Base-by-base conservation (phyloP, 2,888 invertebrate species). In the Hypomecis atomaria region DNA sequence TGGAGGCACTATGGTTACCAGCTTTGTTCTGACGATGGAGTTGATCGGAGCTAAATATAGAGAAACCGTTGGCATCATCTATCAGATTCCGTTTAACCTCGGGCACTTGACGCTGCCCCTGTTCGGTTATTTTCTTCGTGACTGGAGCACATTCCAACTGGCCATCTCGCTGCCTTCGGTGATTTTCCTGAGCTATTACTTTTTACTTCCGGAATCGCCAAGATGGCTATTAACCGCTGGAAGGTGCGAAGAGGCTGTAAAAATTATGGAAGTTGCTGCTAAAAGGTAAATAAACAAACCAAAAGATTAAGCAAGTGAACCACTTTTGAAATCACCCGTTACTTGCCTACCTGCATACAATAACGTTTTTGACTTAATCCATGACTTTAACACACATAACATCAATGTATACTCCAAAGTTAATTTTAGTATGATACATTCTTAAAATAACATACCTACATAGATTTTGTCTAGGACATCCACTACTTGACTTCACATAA, bases 1-100 rank as follows among this genome's bases (percentile, higher is more conserved):
- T 0, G 97, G 96, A 50, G 97, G 97, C 43, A 96, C 96, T 0
- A 97, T 97, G 96, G 95, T 96, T 56, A 96, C 96, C 49, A 95
- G 95, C 78, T 96, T 96, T 70, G 95, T 95, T 4, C 88, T 95
- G 5, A 93, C 94, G 7, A 95, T 95, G 95, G 96, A 96, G 81
- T 83, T 95, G 34, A 93, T 95, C 58, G 95, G 95, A 0, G 85
- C 93, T 0, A 90, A 89, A 73, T 93, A 92, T 72, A 90, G 94
- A 70, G 94, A 94, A 2, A 96, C 97, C 91, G 95, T 96, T 45
- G 96, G 96, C 45, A 95, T 95, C 70, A 93, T 95, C 65, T 92
- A 90, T 70, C 93, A 91, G 93, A 96, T 96, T 70, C 96, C 96
- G 0, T 96, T 95, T 78, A 95, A 95, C 74, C 76, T 96, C 36